phyloP scores from a whole-genome alignment of 2,888 invertebrate species.

The Calameuta filiformis region DNA sequence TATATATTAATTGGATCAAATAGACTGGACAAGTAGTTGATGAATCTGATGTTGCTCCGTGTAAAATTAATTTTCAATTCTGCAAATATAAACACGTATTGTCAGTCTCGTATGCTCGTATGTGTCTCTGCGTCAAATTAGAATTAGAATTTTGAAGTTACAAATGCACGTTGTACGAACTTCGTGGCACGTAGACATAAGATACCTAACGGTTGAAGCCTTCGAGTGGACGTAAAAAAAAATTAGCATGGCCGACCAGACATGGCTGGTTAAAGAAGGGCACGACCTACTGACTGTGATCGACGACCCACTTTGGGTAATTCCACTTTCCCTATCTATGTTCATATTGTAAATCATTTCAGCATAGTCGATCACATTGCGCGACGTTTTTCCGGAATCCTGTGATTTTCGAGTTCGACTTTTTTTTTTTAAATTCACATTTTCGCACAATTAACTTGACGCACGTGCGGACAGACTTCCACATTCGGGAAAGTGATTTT shows the following conservation, averaged over 20 bases:
- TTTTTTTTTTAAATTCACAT: no score
- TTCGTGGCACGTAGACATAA: background rate
- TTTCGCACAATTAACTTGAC: no score
- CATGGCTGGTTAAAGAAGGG: conserved; percentile 4
- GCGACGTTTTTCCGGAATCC: background rate
- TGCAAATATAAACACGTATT: background rate
- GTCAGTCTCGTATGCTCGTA: background rate
- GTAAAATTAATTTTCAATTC: background rate
- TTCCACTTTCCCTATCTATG: conserved; percentile 26
- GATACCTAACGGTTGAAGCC: background rate
- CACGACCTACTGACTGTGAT: conserved; percentile 27
- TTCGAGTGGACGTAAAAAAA: background rate
- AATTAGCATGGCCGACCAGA: background rate
- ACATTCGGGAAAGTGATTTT: no score
- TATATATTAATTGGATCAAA: background rate
- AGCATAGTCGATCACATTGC: background rate
- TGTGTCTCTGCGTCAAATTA: background rate
- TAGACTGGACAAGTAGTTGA: no score
- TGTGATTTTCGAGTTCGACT: background rate
- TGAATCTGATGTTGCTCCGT: no score
- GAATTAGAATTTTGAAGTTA: background rate
- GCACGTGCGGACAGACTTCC: no score
- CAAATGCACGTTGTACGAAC: background rate
- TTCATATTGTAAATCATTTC: background rate
- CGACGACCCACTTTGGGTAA: conserved; percentile 24